Base-by-base conservation (phyloP, 2,113 vertebrate genomes). In the Pangasianodon hypophthalmus region DNA sequence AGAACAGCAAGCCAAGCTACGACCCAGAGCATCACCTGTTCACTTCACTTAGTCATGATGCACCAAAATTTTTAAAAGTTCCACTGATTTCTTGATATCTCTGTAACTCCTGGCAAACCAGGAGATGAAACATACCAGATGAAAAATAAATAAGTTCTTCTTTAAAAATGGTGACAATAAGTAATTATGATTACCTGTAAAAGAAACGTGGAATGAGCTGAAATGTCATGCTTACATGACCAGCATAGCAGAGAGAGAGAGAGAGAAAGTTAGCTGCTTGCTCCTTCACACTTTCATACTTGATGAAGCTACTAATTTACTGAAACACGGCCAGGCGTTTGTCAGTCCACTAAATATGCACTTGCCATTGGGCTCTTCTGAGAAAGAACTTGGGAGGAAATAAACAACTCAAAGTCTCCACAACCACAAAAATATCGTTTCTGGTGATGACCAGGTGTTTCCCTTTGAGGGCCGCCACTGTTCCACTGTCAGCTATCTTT, bases 141-240 rank as follows among this genome's bases (percentile, higher is more conserved):
- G 81, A 92, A 90, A 89, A 92, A 92, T 92, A 92, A 92, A 92
- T 89, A 92, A 80, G 88, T 90, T 77, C 67, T 90, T 71, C 88
- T 86, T 92, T 88, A 84, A 90, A 60, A 90, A 87, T 54, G 80
- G 89, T 81, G 87, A 90, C 69, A 77, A 88, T 83, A 6, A 80
- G 32, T 21, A 67, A 56, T 50, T 62, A 85, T 90, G 29, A 64
- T 80, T 89, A 86, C 83, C 91, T 71, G 89, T 87, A 82, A 85
- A 90, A 92, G 48, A 92, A 88, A 81, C 11, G 82, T 85, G 91
- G 91, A 92, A 91, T 92, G 91, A 91, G 91, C 54, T 87, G 89
- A 83, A 88, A n/a, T 37, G 91, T 90, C 89, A 92, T 87, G 89
- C 87, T 58, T 56, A 83, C 89, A 88, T 92, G 91, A 92, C 89